Evolutionary conservation across 2,888 invertebrate species (phyloP), one percentile per base, ranked within the genome.

Genomic region (Nomada fucata): DNA sequence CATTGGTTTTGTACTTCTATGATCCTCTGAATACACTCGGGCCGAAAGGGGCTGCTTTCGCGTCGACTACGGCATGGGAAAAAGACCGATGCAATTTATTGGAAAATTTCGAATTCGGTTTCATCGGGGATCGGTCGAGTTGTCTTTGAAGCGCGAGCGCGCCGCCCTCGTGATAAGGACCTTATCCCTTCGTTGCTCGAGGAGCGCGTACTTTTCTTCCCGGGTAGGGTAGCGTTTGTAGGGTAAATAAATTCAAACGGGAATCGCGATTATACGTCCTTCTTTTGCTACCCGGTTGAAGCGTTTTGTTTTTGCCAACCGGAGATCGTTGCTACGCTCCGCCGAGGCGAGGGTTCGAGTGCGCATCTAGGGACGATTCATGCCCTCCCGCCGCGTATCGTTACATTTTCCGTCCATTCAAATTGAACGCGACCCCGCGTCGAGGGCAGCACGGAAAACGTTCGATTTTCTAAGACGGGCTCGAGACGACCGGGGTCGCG

Each of bases 51-150:
- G 74, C 64, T 68, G 82, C 88, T 84, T 89, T 90, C 83, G 87
- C 85, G 76, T 69, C 77, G 72, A 60, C 73, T 69, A 69, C 69
- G 36, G 74, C 63, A 76, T 53, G 76, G 47, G 69, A 67, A 84
- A 81, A 82, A 78, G 79, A 78, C 68, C 77, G 76, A 71, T 78
- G 87, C 88, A 89, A 90, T 89, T 87, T 87, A 83, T 89, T 78
- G 88, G 85, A 85, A 87, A 91, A 90, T 88, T 90, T 76, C 80
- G 68, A 87, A 85, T 84, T 85, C 83, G 86, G 84, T 86, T 86
- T 84, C 60, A 83, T 86, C 73, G 50, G 70, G 57, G 55, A 29
- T 61, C 75, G 65, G 42, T 77, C 81, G 77, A 29, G 70, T 23
- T 75, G 65, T 76, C 76, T 80, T 73, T 81, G 52, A 36, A 52